Percentiles rank a stretch among this genome's conserved stretches.
Evolutionary conservation across 2,888 invertebrate genomes (phyloP).

Genomic region (Orthosia cruda): DNA sequence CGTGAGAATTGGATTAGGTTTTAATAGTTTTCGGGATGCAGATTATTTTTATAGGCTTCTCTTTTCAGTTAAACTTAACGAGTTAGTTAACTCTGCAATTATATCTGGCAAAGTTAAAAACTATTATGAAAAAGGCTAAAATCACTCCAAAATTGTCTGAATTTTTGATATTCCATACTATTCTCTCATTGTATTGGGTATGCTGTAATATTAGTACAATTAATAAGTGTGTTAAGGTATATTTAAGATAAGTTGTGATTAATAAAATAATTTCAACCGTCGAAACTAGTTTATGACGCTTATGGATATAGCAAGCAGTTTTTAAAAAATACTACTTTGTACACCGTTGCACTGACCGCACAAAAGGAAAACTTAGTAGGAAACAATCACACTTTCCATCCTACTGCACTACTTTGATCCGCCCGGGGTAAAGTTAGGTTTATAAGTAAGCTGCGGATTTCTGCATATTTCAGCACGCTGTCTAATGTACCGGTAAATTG

Average conservation of each 20-base stretch:
- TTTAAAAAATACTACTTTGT: not conserved
- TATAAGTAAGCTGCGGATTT: slow-evolving; percentile 2
- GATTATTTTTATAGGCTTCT: slow-evolving; percentile 2
- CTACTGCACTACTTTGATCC: not conserved
- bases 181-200: too few relatives aligned
- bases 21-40: not conserved
- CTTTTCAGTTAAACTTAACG: not conserved
- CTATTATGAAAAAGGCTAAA: not conserved
- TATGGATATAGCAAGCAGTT: not conserved
- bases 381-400: slow-evolving; percentile 8
- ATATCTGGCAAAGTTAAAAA: not conserved
- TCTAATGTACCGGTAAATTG: slow-evolving; percentile 47
- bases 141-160: too few relatives aligned
- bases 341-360: not conserved
- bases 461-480: slow-evolving; percentile 24
- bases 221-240: too few relatives aligned
- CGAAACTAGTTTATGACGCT: too few relatives aligned
- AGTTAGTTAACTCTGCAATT: too few relatives aligned
- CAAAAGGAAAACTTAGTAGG: not conserved
- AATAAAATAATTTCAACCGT: too few relatives aligned
- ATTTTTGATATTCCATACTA: too few relatives aligned
- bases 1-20: slow-evolving; percentile 26
- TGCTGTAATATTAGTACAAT: too few relatives aligned
- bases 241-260: too few relatives aligned
- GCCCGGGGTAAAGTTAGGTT: not conserved